These are phyloP conservation scores for Artibeus lituratus DNA, from an alignment of 2,797 vertebrate species.

Conservation along the genomic window DNA sequence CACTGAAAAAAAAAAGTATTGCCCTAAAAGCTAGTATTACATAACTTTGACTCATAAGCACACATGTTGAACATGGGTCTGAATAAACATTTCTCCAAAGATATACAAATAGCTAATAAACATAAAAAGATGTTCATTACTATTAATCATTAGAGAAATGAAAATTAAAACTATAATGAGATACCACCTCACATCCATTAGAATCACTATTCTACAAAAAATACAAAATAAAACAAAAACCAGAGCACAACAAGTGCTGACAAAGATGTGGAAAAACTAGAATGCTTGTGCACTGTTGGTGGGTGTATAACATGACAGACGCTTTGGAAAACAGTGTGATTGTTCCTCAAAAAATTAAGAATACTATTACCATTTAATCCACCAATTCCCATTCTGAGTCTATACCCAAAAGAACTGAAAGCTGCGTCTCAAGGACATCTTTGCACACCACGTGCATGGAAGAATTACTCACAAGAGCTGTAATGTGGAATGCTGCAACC, in stretches of 20 bases:
- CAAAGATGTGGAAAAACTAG: not conserved
- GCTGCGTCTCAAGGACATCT: not conserved
- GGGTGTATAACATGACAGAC: not conserved
- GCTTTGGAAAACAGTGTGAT: not conserved
- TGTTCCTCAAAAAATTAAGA: too few species aligned
- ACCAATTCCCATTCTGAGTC: not conserved
- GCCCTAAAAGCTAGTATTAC: not conserved
- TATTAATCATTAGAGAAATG: too few species aligned
- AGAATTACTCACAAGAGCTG: too few species aligned
- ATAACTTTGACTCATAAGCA: not conserved
- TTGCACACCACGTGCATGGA: too few species aligned
- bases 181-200: too few species aligned
- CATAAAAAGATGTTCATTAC: too few species aligned
- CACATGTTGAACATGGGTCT: not conserved
- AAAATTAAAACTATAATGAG: too few species aligned
- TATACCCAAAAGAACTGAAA: not conserved
- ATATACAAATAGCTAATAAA: too few species aligned
- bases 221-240: too few species aligned
- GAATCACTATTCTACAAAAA: too few species aligned
- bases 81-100: not conserved
- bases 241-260: too few species aligned
- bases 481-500: too few species aligned
- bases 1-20: not conserved
- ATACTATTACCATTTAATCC: not conserved
- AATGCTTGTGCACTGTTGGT: not conserved